A percentile compares a stretch with the other conserved stretches of the same genome.
Conservation (phyloP, 2,888 invertebrate species). For the Amiota communis region DNA sequence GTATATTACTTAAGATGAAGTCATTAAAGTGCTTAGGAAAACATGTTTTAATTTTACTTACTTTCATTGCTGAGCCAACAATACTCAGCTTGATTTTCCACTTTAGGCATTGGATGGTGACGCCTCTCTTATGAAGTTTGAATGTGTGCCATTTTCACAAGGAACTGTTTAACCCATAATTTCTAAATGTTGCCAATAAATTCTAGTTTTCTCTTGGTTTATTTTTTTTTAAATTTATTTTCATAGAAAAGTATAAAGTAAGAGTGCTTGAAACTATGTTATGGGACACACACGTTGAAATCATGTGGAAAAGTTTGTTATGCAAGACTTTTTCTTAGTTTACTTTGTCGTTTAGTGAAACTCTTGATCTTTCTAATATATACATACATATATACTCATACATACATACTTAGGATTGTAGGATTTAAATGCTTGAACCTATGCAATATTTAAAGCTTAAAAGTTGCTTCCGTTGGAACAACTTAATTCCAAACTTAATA, state of each 20-base stretch:
- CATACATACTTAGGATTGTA: neutral
- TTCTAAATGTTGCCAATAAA: constrained; percentile 18
- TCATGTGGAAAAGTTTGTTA: constrained; percentile 11
- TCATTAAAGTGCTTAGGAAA: too few relatives aligned
- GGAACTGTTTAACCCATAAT: neutral
- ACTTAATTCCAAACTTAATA: neutral
- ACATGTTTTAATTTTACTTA: too few relatives aligned
- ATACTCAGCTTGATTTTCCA: too few relatives aligned
- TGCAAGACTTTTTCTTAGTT: constrained; percentile 5
- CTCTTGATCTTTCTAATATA: neutral
- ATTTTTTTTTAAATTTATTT: neutral
- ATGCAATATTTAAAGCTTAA: constrained; percentile 41
- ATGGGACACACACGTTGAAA: neutral
- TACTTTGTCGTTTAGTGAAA: constrained; percentile 14
- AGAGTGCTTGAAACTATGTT: constrained; percentile 14
- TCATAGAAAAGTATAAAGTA: too few relatives aligned
- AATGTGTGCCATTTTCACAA: neutral
- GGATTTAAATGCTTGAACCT: constrained; percentile 18
- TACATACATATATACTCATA: neutral
- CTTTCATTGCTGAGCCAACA: too few relatives aligned
- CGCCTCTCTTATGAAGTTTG: too few relatives aligned
- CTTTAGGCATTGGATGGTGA: neutral
- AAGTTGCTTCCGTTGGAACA: neutral
- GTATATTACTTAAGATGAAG: too few relatives aligned
- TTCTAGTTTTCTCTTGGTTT: neutral